phyloP scores from a whole-genome alignment of 2,888 invertebrate genomes.

The Opisthograptis luteolata region DNA sequence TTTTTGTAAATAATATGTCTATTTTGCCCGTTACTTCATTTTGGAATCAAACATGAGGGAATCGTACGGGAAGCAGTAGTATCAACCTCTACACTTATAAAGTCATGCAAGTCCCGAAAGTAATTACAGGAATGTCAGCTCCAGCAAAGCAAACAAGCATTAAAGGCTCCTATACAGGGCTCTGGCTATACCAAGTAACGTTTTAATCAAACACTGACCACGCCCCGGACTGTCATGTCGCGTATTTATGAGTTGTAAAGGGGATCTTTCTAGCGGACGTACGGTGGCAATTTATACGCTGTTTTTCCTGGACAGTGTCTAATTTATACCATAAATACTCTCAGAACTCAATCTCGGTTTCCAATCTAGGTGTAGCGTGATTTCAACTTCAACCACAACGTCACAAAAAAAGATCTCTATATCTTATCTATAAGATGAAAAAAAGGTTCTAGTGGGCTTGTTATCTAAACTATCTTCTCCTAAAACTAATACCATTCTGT shows the following conservation, averaged over 20 bases:
- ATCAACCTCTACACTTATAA: slow-evolving; percentile 45
- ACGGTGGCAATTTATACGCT: slow-evolving; percentile 7
- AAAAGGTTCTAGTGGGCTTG: not conserved
- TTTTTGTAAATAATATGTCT: not conserved
- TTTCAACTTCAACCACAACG: not conserved
- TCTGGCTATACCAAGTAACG: slow-evolving; percentile 63
- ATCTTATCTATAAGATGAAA: not conserved
- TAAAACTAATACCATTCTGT: too few species aligned
- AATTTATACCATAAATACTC: not conserved
- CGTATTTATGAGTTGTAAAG: slow-evolving; percentile 74
- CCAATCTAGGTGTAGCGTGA: too few species aligned
- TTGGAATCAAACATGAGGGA: too few species aligned
- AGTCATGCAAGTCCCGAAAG: slow-evolving; percentile 64
- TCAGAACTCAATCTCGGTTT: too few species aligned
- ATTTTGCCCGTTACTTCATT: too few species aligned
- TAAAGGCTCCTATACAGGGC: slow-evolving; percentile 61
- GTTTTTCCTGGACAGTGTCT: slow-evolving; percentile 12
- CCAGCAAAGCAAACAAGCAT: slow-evolving; percentile 47
- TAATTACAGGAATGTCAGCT: slow-evolving; percentile 70
- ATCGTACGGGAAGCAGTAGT: too few species aligned
- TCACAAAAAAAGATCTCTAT: not conserved
- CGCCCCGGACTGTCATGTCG: slow-evolving; percentile 66
- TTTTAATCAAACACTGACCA: slow-evolving; percentile 79
- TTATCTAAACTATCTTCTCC: not conserved
- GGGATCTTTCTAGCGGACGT: slow-evolving; percentile 58